Evolutionary conservation across 2,888 invertebrate genomes (phyloP).

Genomic region (Eupithecia abbreviata): DNA sequence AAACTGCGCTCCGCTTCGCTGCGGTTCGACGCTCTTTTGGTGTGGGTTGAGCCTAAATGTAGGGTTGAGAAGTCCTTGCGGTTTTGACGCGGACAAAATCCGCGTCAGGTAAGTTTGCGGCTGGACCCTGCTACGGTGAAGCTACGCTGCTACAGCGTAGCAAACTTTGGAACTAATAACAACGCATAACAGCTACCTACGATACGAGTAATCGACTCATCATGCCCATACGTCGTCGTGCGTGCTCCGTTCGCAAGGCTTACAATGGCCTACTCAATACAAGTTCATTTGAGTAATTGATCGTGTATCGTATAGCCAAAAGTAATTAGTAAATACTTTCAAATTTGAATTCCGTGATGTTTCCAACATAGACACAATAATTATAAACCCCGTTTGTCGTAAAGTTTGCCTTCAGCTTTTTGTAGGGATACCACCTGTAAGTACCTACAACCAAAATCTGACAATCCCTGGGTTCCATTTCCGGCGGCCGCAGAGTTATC

Average conservation of each 20-base stretch:
- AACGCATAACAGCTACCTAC: too few species aligned
- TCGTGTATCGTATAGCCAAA: too few species aligned
- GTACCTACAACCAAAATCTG: background rate
- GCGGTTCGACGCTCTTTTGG: too few species aligned
- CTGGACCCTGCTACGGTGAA: background rate
- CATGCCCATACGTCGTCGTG: too few species aligned
- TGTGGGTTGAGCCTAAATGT: too few species aligned
- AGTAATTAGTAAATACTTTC: too few species aligned
- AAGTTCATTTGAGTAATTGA: too few species aligned
- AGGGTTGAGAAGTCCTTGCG: background rate
- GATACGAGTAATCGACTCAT: too few species aligned
- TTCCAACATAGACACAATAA: background rate
- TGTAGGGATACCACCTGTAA: background rate
- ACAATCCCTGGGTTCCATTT: background rate
- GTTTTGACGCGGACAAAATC: background rate
- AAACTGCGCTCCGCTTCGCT: too few species aligned
- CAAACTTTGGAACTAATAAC: background rate
- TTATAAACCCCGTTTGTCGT: background rate
- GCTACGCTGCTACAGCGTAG: background rate
- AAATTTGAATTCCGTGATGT: background rate
- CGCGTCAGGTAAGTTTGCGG: background rate
- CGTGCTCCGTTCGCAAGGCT: too few species aligned
- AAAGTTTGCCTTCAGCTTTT: background rate
- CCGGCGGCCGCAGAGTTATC: slow-evolving; percentile 5
- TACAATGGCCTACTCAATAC: too few species aligned